Percentiles rank a stretch among this genome's conserved stretches.
phyloP scores from a whole-genome alignment of 2,797 vertebrate species.

The Xyrichtys novacula region DNA sequence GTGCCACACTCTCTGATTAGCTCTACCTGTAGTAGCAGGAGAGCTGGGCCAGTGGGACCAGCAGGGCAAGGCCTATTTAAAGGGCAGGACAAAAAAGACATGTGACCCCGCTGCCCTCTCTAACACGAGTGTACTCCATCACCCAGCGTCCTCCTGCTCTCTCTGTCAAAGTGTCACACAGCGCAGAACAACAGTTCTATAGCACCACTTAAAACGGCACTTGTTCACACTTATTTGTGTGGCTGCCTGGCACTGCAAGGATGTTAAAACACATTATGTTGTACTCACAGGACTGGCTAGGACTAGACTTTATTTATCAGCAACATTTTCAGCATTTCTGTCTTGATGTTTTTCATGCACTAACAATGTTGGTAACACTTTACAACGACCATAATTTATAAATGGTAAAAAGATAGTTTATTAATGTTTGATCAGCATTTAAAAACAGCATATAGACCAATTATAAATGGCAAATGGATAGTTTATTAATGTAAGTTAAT shows the following conservation, averaged over 20 bases:
- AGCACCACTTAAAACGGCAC: constrained; percentile 5
- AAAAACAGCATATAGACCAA: too few relatives aligned
- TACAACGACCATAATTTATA: too few relatives aligned
- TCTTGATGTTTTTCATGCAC: not conserved
- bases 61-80: constrained; percentile 62
- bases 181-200: constrained; percentile 24
- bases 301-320: not conserved
- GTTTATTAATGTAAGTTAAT: too few relatives aligned
- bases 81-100: constrained; percentile 67
- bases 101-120: constrained; percentile 54
- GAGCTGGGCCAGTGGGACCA: constrained; percentile 49
- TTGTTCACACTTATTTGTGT: constrained; percentile 37
- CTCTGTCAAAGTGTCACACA: constrained; percentile 60
- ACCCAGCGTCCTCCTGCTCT: constrained; percentile 36
- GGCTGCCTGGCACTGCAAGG: constrained; percentile 9
- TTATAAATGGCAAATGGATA: too few relatives aligned
- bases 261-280: not conserved
- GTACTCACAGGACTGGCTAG: not conserved
- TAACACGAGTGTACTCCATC: constrained; percentile 63
- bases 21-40: constrained; percentile 71
- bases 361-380: too few relatives aligned
- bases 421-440: too few relatives aligned
- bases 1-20: constrained; percentile 76
- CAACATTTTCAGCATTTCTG: not conserved
- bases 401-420: too few relatives aligned